These are phyloP conservation scores for Pilophorus perplexus DNA, from an alignment of 2,888 invertebrate species.

Conservation along the genomic window DNA sequence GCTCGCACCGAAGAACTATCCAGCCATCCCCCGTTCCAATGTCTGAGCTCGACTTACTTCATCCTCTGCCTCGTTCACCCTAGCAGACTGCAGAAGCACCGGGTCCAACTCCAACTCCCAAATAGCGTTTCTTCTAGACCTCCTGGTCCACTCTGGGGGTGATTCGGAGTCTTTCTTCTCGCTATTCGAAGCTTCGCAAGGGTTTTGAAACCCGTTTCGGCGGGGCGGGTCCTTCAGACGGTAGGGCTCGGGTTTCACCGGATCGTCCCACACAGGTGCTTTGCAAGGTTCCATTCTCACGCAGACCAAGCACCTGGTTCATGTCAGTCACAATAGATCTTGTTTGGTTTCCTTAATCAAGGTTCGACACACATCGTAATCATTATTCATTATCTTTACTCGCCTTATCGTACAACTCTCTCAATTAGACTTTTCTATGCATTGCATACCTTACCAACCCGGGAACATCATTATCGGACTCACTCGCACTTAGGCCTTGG, in stretches of 20 bases:
- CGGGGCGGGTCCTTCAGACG: neutral
- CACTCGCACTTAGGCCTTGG: slow-evolving; percentile 17
- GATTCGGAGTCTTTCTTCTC: neutral
- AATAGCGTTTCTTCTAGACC: neutral
- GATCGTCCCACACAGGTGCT: slow-evolving; percentile 23
- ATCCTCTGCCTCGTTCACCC: too few species aligned
- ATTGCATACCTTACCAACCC: too few species aligned
- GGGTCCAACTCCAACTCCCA: neutral
- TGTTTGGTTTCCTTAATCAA: too few species aligned
- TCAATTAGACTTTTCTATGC: too few species aligned
- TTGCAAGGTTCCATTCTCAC: slow-evolving; percentile 14
- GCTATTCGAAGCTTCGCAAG: neutral
- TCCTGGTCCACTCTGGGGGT: neutral
- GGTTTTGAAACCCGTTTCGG: neutral
- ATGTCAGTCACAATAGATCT: too few species aligned
- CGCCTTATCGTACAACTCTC: too few species aligned
- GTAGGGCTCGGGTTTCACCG: neutral
- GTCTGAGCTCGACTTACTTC: too few species aligned
- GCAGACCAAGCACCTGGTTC: slow-evolving; percentile 24
- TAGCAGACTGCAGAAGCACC: too few species aligned
- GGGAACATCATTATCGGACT: neutral
- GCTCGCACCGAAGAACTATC: too few species aligned
- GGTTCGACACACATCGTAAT: too few species aligned
- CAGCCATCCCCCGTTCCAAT: too few species aligned
- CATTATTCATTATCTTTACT: too few species aligned